Base-by-base conservation (phyloP, 2,888 invertebrate genomes). In the Drosophila buzzatii region DNA sequence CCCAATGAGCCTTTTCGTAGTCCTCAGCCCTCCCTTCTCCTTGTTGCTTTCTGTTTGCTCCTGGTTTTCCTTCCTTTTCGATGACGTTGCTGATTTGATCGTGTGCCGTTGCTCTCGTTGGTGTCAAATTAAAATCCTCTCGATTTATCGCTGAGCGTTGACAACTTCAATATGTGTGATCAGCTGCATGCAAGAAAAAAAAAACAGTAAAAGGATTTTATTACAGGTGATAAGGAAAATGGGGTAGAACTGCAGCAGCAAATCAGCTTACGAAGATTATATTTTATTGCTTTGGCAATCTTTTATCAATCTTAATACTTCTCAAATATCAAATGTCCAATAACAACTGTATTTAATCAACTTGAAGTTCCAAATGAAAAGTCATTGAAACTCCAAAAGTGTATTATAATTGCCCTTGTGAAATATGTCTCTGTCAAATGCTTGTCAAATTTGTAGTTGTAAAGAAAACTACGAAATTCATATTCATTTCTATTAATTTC, bases 111-210 rank as follows among this genome's bases (percentile, higher is more conserved):
- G 51, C 18, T 63, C 55, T 33, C 45, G 31, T 33, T 58, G 63
- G 53, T 76, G 58, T 81, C 73, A 56, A 49, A 58, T 73, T 62
- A 53, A 76, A 33, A 53, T 64, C 59, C 67, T 62, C 44, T 44
- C 45, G 27, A 31, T 14, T 63, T 67, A 59, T 70, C 53, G 64
- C 47, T 44, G 20, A 39, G 49, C 47, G 51, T 63, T 61, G 59
- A 67, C 58, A 68, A 52, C 44, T 47, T 20, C 16, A 47, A 56
- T 55, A 53, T 63, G 65, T 67, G 64, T 67, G 68, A 71, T 70
- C 90, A 90, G 85, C 84, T 81, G 84, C 69, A 72, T 39, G 37
- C 16, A 68, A 68, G 0, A 60, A 23, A 23, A 75, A 2, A 41
- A 56, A 51, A 71, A 39, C 16, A 44, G n/a, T 23, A 20, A 44